These are phyloP conservation scores for Elaphurus davidianus DNA, from an alignment of 2,113 vertebrate genomes.

Conservation along the genomic window DNA sequence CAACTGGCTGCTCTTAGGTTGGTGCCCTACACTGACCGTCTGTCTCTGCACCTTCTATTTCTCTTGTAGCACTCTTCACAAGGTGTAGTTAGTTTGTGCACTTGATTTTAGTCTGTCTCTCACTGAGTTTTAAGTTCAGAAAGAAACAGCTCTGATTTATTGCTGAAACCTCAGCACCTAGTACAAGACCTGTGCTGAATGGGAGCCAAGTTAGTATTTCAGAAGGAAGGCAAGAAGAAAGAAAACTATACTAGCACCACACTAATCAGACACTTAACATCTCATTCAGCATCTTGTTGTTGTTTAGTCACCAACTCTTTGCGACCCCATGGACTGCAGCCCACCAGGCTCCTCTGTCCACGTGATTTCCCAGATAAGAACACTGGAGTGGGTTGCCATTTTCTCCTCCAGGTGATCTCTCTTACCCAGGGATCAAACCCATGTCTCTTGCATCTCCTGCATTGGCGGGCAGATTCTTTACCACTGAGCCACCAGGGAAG, in stretches of 20 bases:
- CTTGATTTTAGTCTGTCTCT: background rate
- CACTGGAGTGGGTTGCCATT: background rate
- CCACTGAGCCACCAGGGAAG: background rate
- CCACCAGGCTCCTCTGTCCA: background rate
- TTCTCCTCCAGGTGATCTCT: background rate
- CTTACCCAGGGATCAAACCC: background rate
- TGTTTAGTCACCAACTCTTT: background rate
- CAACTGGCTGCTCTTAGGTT: background rate
- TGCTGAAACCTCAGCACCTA: background rate
- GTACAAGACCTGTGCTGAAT: background rate
- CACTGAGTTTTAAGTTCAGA: background rate
- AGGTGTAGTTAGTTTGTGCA: background rate
- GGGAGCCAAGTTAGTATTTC: background rate
- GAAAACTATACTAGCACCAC: background rate
- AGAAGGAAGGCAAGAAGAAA: background rate
- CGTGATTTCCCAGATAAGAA: background rate
- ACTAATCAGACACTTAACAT: background rate
- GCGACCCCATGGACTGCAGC: background rate
- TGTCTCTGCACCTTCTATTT: background rate
- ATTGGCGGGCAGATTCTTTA: background rate
- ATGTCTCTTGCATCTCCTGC: background rate
- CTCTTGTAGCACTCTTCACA: background rate
- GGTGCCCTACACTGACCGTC: background rate
- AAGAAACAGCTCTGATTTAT: background rate
- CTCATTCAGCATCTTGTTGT: background rate